Conservation (phyloP, 2,797 vertebrate genomes). For the Gadopsis marmoratus region DNA sequence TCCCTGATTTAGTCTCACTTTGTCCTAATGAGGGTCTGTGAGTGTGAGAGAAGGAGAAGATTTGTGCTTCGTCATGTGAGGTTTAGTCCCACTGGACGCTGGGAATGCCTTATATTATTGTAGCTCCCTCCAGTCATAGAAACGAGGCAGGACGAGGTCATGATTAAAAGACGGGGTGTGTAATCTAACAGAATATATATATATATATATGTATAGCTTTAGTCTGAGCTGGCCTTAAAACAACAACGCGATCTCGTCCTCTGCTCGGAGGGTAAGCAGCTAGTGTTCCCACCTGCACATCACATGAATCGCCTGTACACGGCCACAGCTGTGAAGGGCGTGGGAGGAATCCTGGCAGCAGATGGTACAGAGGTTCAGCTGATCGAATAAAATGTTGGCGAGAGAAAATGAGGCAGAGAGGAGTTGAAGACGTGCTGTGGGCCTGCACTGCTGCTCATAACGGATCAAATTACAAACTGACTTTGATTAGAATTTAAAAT, state of each 20-base stretch:
- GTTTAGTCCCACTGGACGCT: slow-evolving; percentile 1
- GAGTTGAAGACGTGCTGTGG: not conserved
- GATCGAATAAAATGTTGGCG: no score
- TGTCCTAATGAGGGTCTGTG: slow-evolving; percentile 40
- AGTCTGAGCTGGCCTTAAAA: no score
- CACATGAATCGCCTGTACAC: not conserved
- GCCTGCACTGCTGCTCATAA: not conserved
- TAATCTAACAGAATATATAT: no score
- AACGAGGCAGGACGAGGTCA: no score
- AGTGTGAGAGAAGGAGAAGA: not conserved
- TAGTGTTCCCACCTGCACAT: not conserved
- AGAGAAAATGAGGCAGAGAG: not conserved
- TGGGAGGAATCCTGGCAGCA: not conserved
- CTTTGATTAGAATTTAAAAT: not conserved
- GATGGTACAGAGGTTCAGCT: not conserved
- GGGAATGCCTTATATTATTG: not conserved
- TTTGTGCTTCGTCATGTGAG: slow-evolving; percentile 12
- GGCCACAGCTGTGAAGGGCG: not conserved
- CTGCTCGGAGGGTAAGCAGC: no score
- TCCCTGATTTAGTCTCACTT: slow-evolving; percentile 35
- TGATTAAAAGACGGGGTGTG: no score
- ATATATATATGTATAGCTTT: no score
- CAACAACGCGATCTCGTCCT: no score
- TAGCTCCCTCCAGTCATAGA: no score
- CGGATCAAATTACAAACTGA: not conserved